A percentile compares a stretch with the other conserved stretches of the same genome.
Conservation (phyloP, 2,113 vertebrate genomes). For the Megaptera novaeangliae region DNA sequence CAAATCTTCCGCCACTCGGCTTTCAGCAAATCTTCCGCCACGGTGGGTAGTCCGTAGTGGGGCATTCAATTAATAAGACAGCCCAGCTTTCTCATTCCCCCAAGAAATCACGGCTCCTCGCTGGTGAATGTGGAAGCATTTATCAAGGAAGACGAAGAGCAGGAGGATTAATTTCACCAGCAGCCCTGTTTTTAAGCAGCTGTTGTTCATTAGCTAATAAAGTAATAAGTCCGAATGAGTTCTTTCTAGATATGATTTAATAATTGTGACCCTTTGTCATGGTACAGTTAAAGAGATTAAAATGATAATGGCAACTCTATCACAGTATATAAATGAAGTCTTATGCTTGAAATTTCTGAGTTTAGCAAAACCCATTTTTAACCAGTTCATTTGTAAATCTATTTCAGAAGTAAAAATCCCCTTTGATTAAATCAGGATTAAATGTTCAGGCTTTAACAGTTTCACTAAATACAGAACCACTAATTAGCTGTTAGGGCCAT, state of each 20-base stretch:
- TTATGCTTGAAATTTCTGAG: constrained; percentile 23
- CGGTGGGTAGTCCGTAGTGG: not conserved
- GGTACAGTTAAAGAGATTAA: constrained; percentile 65
- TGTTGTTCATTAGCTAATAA: constrained; percentile 79
- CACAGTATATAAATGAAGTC: not conserved
- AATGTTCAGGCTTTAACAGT: constrained; percentile 37
- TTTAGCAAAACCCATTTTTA: not conserved
- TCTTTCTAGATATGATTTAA: constrained; percentile 76
- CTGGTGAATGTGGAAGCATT: constrained; percentile 58
- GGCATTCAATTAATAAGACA: not conserved
- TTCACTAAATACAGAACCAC: constrained; percentile 19
- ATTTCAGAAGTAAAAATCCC: constrained; percentile 46
- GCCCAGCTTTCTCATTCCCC: not conserved
- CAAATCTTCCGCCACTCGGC: not conserved
- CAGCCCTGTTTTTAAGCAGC: constrained; percentile 67
- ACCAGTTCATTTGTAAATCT: not conserved
- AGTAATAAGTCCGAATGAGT: constrained; percentile 65
- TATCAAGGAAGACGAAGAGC: constrained; percentile 51
- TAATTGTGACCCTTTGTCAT: constrained; percentile 68
- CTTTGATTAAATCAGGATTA: constrained; percentile 54
- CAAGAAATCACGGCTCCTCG: not conserved
- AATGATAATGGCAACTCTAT: not conserved
- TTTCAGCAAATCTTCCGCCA: not conserved
- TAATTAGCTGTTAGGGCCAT: constrained; percentile 56
- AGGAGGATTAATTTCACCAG: constrained; percentile 68